Evolutionary conservation across 2,113 vertebrate genomes (phyloP), one percentile per base, ranked within the genome.

Genomic region (Amphiprion percula): DNA sequence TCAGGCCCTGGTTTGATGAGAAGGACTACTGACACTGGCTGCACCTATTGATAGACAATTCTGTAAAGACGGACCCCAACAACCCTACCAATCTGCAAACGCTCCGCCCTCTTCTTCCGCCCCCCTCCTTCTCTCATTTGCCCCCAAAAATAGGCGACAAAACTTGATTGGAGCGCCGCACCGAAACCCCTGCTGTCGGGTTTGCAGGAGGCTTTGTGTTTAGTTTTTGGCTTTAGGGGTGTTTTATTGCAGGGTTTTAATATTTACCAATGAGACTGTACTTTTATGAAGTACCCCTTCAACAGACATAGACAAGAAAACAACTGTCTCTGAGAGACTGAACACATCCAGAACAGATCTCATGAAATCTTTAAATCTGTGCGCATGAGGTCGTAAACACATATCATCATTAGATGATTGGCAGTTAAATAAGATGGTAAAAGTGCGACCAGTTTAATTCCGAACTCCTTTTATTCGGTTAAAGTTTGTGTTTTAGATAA

Each of bases 11-110:
- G 95, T 96, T 98, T 98, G 97, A 98, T 96, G 97, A 94, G 96
- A 96, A 99, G 96, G 97, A 96, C 97, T 97, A 96, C 95, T 98
- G 97, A 97, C 97, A 98, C 96, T 96, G 95, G 94, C 95, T 97
- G 96, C 96, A 98, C 96, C 97, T 98, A 97, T 98, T 98, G 96
- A 98, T 97, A 97, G 97, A 97, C 96, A 95, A 96, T 96, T 95
- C 96, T 92, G 96, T 96, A 97, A 97, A 96, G 96, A 97, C 96
- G 94, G 94, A 95, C 95, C 95, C 95, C 94, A 96, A 88, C 96
- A 96, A 95, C 84, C 86, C 77, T 12, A 56, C 66, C 78, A 63
- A 72, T 71, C 85, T 21, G 28, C 67, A 11, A 44, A 67, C 28
- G 61, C 84, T 77, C 85, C 84, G 56, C 80, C 85, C 75, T 30